Evolutionary conservation across 2,888 invertebrate species (phyloP).

Genomic region (Oxyscelio sp.): DNA sequence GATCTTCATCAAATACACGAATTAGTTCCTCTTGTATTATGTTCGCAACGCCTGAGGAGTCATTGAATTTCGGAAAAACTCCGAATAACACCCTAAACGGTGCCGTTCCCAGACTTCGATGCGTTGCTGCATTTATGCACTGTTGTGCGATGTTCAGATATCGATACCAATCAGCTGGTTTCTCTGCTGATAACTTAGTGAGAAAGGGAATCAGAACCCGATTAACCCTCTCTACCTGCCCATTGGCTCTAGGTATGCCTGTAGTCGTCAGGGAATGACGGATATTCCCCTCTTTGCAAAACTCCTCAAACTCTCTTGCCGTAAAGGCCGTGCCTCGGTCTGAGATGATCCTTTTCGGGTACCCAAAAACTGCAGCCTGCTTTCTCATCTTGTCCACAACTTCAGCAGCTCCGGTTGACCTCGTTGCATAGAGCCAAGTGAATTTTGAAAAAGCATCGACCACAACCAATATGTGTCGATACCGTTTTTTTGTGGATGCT

Average conservation of each 20-base stretch:
- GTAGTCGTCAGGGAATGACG: not conserved
- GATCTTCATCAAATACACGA: no score
- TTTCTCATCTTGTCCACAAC: not conserved
- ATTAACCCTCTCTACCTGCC: slow-evolving; percentile 3
- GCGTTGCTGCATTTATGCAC: not conserved
- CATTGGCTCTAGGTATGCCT: slow-evolving; percentile 1
- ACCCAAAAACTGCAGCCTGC: not conserved
- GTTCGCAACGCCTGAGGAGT: not conserved
- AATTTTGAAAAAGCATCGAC: not conserved
- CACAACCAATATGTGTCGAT: not conserved
- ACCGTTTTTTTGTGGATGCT: not conserved
- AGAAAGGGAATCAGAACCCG: not conserved
- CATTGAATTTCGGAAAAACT: not conserved
- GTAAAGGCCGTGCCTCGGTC: slow-evolving; percentile 11
- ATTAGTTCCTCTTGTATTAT: no score
- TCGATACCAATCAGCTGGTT: no score
- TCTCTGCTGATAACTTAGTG: not conserved
- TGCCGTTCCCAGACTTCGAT: not conserved
- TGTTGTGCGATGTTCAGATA: no score
- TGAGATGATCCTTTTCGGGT: slow-evolving; percentile 1
- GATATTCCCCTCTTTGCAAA: not conserved
- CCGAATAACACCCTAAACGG: not conserved
- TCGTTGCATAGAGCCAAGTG: slow-evolving; percentile 3
- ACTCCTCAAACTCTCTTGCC: not conserved
- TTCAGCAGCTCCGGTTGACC: not conserved